A percentile compares a stretch with the other conserved stretches of the same genome.
Conservation (phyloP, 2,797 vertebrate genomes). For the Meriones psammophilus region DNA sequence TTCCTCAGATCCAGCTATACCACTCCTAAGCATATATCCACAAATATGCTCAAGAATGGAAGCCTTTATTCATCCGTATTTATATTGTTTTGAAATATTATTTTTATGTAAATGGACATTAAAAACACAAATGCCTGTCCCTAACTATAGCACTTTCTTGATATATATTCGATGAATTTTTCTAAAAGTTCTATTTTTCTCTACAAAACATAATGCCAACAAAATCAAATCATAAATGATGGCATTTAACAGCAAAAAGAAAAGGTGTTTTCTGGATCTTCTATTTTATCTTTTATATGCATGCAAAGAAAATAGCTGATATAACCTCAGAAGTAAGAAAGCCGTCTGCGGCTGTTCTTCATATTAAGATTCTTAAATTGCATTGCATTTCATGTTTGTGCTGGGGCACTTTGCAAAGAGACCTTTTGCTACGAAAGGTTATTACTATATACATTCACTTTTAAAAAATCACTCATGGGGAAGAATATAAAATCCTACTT, state of each 20-base stretch:
- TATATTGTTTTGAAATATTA: slow-evolving; percentile 6
- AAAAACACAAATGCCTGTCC: neutral
- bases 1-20: no score
- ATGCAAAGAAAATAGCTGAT: slow-evolving; percentile 62
- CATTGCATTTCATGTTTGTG: slow-evolving; percentile 80
- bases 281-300: neutral
- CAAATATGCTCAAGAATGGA: no score
- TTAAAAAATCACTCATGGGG: neutral
- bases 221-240: neutral
- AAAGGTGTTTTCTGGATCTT: neutral
- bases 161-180: neutral
- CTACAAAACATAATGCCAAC: neutral
- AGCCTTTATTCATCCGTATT: neutral
- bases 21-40: no score
- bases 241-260: neutral
- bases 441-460: slow-evolving; percentile 13
- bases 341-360: neutral
- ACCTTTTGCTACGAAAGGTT: slow-evolving; percentile 83
- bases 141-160: neutral
- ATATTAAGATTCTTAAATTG: slow-evolving; percentile 61
- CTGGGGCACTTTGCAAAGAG: slow-evolving; percentile 82
- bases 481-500: neutral
- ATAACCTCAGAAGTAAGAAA: slow-evolving; percentile 69
- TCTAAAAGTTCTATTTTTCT: neutral
- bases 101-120: neutral